Conservation (phyloP, 2,113 vertebrate genomes). For the Isurus oxyrinchus region DNA sequence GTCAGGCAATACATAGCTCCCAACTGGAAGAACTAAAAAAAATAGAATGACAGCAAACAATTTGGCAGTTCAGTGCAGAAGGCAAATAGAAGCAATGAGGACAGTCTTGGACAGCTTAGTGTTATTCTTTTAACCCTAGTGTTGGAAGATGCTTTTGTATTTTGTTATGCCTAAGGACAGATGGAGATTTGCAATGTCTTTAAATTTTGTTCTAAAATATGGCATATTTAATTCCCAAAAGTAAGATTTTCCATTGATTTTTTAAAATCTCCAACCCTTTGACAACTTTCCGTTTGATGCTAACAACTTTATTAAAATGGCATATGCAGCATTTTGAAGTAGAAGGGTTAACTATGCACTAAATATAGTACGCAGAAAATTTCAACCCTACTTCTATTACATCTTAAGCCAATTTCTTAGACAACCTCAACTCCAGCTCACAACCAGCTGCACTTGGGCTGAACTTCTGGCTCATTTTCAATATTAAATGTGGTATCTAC, state of each 20-base stretch:
- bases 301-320: neutral
- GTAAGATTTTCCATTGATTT: neutral
- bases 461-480: neutral
- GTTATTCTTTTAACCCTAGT: neutral
- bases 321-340: neutral
- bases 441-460: slow-evolving; percentile 19
- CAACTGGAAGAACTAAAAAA: neutral
- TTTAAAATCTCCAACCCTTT: neutral
- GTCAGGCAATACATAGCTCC: neutral
- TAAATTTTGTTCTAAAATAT: neutral
- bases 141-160: neutral
- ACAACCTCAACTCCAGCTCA: neutral
- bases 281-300: neutral
- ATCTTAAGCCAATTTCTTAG: neutral
- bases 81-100: neutral
- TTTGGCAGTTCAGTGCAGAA: neutral
- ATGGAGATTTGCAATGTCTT: neutral
- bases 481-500: neutral
- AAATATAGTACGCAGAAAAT: neutral
- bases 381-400: neutral
- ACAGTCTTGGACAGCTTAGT: neutral
- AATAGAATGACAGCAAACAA: neutral
- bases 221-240: neutral
- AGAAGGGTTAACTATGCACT: neutral
- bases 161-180: neutral